Percentiles rank a stretch among this genome's conserved stretches.
These are phyloP conservation scores for Ptychochromis oligacanthus DNA, from an alignment of 2,113 vertebrate species.

Conservation along the genomic window DNA sequence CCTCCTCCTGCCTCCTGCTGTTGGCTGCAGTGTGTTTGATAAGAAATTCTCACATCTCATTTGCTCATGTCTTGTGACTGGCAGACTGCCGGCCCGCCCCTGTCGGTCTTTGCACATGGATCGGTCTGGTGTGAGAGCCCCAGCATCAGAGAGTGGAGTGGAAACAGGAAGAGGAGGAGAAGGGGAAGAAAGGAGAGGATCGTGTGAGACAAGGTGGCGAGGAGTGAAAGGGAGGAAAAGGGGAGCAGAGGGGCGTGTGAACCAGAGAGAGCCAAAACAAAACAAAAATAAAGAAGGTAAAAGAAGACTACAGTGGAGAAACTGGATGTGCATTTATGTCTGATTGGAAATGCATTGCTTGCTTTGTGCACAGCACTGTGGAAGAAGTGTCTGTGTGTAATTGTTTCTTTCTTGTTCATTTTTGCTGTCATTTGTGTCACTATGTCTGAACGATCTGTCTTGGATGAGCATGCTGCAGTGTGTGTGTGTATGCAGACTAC, in stretches of 20 bases:
- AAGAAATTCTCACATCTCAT: constrained; percentile 43
- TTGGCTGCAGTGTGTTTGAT: constrained; percentile 43
- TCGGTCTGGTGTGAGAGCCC: constrained; percentile 65
- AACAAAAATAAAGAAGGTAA: constrained; percentile 50
- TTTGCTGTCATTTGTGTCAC: not conserved
- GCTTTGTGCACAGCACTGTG: constrained; percentile 6
- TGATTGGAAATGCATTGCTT: constrained; percentile 40
- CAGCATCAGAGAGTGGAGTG: constrained; percentile 72
- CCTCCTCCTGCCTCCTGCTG: constrained; percentile 47
- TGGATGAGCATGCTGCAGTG: constrained; percentile 65
- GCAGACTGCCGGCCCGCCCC: constrained; percentile 49
- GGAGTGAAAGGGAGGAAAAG: constrained; percentile 70
- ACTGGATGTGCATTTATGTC: constrained; percentile 17
- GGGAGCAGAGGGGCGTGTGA: constrained; percentile 63
- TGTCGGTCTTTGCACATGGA: constrained; percentile 68
- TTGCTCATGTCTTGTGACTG: constrained; percentile 50
- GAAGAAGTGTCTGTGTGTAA: not conserved
- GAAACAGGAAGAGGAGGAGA: constrained; percentile 75
- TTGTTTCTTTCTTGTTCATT: not conserved
- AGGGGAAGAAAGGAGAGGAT: constrained; percentile 72
- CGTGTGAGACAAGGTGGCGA: constrained; percentile 74
- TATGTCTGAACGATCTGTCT: constrained; percentile 34
- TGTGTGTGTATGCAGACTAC: constrained; percentile 58
- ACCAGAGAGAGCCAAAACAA: constrained; percentile 42
- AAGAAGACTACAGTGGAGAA: constrained; percentile 1